Evolutionary conservation across 2,797 vertebrate species (phyloP).

Genomic region (Thalassophryne amazonica): DNA sequence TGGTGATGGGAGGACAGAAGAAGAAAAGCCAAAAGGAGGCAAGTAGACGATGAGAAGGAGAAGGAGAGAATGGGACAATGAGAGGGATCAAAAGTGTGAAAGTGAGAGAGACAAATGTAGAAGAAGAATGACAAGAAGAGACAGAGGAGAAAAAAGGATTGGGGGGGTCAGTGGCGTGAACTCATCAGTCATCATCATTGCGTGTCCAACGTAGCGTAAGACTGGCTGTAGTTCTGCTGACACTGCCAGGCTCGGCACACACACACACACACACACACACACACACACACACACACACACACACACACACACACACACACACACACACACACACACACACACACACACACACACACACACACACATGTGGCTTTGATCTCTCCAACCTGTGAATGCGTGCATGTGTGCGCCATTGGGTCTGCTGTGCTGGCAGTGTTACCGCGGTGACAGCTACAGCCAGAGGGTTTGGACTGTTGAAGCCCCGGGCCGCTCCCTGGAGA

Average conservation of each 20-base stretch:
- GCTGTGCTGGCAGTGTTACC: constrained; percentile 57
- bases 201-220: constrained; percentile 59
- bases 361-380: constrained; percentile 45
- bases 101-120: background rate
- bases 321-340: constrained; percentile 3
- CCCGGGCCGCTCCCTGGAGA: constrained; percentile 49
- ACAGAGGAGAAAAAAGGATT: constrained; percentile 40
- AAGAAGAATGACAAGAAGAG: constrained; percentile 40
- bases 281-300: constrained; percentile 1
- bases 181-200: constrained; percentile 73
- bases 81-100: constrained; percentile 11
- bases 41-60: background rate
- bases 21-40: constrained; percentile 2
- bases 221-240: constrained; percentile 63
- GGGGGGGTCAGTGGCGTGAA: constrained; percentile 46
- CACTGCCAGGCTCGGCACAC: constrained; percentile 45
- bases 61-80: constrained; percentile 4
- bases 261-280: constrained; percentile 20
- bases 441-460: constrained; percentile 60
- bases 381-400: constrained; percentile 12
- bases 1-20: background rate
- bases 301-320: background rate
- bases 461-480: constrained; percentile 56
- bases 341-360: constrained; percentile 3
- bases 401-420: constrained; percentile 28